Conservation (phyloP, 2,797 vertebrate genomes). For the Avahi laniger region DNA sequence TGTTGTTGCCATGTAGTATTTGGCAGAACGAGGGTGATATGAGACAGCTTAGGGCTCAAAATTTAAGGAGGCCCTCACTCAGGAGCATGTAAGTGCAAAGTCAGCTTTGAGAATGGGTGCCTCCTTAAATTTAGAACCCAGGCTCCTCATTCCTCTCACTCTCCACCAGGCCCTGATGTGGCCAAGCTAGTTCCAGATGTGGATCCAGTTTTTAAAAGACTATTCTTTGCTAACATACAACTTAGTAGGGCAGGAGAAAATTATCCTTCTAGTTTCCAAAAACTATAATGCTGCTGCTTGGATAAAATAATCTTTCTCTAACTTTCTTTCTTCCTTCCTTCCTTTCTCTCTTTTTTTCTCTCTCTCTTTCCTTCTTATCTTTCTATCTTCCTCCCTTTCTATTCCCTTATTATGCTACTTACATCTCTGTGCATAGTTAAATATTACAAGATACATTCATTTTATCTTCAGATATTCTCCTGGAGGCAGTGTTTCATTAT, state of each 20-base stretch:
- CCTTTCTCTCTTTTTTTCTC: too few relatives aligned
- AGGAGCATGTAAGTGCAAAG: neutral
- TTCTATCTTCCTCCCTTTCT: neutral
- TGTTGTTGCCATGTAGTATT: neutral
- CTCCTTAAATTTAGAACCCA: neutral
- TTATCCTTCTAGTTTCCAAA: neutral
- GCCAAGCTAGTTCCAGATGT: neutral
- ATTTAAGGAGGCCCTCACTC: neutral
- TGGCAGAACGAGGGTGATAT: neutral
- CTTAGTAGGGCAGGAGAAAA: neutral
- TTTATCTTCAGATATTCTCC: conserved; percentile 25
- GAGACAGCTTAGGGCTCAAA: neutral
- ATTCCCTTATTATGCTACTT: neutral
- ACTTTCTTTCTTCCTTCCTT: neutral
- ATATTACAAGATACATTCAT: conserved; percentile 1
- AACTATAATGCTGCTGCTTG: neutral
- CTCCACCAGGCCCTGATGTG: neutral
- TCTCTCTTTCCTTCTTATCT: too few relatives aligned
- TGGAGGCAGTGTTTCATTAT: neutral
- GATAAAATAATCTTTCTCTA: neutral
- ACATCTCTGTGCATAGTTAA: neutral
- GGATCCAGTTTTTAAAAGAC: neutral
- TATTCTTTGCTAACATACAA: neutral
- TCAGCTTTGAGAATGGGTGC: neutral
- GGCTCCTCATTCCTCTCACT: neutral